Evolutionary conservation across 2,113 vertebrate genomes (phyloP).

Genomic region (Halichoeres trimaculatus): DNA sequence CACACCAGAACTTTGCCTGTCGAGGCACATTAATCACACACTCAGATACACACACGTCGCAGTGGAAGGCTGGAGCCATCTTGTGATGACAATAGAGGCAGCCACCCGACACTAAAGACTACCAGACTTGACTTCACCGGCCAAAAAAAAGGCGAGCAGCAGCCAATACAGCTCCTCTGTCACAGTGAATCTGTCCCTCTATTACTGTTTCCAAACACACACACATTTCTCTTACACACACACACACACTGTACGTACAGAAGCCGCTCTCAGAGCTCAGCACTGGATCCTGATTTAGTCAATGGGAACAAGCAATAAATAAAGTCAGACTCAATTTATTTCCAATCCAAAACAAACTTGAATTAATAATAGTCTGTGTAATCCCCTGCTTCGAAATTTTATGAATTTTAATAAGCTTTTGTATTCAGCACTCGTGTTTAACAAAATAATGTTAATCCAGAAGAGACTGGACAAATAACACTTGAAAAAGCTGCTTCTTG

Average conservation of each 20-base stretch:
- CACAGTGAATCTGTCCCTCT: constrained; percentile 15
- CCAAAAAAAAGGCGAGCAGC: constrained; percentile 6
- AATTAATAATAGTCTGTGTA: too few species aligned
- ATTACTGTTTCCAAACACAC: constrained; percentile 17
- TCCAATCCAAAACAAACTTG: too few species aligned
- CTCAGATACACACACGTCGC: constrained; percentile 30
- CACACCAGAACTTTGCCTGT: constrained; percentile 49
- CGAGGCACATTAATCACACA: constrained; percentile 51
- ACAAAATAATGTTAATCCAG: too few species aligned
- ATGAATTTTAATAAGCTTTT: neutral
- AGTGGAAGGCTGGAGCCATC: constrained; percentile 53
- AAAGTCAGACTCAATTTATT: too few species aligned
- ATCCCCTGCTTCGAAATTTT: too few species aligned
- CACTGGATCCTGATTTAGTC: neutral
- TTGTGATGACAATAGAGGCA: constrained; percentile 68
- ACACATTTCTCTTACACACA: too few species aligned
- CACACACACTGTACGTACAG: neutral
- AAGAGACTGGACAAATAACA: too few species aligned
- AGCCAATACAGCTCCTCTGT: constrained; percentile 12
- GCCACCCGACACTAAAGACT: constrained; percentile 62
- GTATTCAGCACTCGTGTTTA: too few species aligned
- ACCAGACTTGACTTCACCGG: constrained; percentile 58
- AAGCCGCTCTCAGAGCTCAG: neutral
- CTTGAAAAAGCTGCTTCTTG: too few species aligned
- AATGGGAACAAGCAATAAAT: neutral